Percentiles rank a stretch among this genome's conserved stretches.
Conservation (phyloP, 2,113 vertebrate species). For the Ginglymostoma cirratum region DNA sequence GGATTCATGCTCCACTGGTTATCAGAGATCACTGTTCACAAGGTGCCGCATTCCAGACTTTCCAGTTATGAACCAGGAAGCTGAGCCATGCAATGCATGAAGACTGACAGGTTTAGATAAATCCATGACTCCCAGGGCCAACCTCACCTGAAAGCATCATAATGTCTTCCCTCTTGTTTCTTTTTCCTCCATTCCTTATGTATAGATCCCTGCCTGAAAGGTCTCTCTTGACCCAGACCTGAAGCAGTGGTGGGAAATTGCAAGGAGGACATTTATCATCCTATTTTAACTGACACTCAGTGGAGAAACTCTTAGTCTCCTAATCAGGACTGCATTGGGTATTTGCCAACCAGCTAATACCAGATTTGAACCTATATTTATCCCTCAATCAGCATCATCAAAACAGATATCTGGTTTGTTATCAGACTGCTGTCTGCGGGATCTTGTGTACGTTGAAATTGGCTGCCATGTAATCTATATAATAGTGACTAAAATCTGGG, state of each 20-base stretch:
- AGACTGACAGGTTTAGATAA: neutral
- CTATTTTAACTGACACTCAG: neutral
- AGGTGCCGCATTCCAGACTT: neutral
- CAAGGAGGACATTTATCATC: neutral
- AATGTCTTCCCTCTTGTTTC: neutral
- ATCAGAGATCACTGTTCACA: neutral
- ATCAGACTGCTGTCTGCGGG: neutral
- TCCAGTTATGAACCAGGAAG: neutral
- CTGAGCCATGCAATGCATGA: neutral
- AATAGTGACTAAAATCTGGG: neutral
- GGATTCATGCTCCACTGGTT: neutral
- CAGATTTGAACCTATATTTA: neutral
- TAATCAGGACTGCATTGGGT: neutral
- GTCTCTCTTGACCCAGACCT: neutral
- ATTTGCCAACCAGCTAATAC: neutral
- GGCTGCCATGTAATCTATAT: neutral
- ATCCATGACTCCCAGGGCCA: neutral
- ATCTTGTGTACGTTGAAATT: neutral
- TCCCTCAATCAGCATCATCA: neutral
- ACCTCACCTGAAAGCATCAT: neutral
- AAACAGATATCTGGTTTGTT: neutral
- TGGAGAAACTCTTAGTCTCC: neutral
- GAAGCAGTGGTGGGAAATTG: neutral
- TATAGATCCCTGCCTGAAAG: neutral
- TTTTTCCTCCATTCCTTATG: neutral